These are phyloP conservation scores for Lepidurus arcticus DNA, from an alignment of 1,140 invertebrate genomes.

Conservation along the genomic window DNA sequence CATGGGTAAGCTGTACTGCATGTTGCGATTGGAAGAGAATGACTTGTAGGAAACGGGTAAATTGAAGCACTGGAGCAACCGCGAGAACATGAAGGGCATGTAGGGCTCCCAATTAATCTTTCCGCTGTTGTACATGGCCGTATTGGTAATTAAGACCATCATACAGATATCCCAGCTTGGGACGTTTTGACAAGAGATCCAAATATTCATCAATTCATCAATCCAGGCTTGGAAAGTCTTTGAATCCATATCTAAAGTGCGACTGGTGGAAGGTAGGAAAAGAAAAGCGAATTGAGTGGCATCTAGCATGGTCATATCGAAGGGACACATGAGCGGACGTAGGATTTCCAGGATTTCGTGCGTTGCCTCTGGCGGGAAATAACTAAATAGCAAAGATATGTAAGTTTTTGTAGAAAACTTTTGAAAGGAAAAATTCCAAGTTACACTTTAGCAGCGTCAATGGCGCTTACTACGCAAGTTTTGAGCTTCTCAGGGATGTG, in stretches of 20 bases:
- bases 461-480: conserved; percentile 25
- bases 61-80: conserved; percentile 67
- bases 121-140: conserved; percentile 70
- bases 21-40: conserved; percentile 34
- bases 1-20: conserved; percentile 53
- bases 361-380: conserved; percentile 68
- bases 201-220: conserved; percentile 71
- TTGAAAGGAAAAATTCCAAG: background rate
- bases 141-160: conserved; percentile 62
- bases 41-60: conserved; percentile 69
- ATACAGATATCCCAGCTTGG: conserved; percentile 65
- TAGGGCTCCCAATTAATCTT: conserved; percentile 81
- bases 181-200: conserved; percentile 65
- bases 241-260: conserved; percentile 47
- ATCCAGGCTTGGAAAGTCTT: conserved; percentile 73
- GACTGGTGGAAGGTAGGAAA: conserved; percentile 64
- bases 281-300: conserved; percentile 60
- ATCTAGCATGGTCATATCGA: conserved; percentile 56
- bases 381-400: conserved; percentile 41
- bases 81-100: conserved; percentile 72
- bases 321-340: conserved; percentile 65
- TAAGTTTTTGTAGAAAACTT: background rate
- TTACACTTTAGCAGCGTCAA: conserved; percentile 13
- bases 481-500: conserved; percentile 53
- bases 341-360: conserved; percentile 82